Evolutionary conservation across 2,797 vertebrate genomes (phyloP).

Genomic region (Pangasius krempfi): DNA sequence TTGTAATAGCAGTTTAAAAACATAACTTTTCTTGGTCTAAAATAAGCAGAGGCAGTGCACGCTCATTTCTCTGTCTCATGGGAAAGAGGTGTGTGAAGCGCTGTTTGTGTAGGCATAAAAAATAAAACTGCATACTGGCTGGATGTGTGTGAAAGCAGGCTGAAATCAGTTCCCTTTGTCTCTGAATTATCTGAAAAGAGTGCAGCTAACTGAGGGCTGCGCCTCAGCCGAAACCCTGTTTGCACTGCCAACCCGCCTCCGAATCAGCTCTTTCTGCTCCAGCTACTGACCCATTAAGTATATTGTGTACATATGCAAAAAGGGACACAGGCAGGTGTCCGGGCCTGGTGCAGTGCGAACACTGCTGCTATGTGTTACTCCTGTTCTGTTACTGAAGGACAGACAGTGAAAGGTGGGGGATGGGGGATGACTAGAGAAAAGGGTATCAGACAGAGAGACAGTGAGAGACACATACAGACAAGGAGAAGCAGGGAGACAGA

Average conservation of each 20-base stretch:
- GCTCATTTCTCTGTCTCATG: slow-evolving; percentile 35
- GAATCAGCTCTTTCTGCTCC: slow-evolving; percentile 60
- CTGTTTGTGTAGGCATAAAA: slow-evolving; percentile 51
- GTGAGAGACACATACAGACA: slow-evolving; percentile 31
- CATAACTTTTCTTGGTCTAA: background rate
- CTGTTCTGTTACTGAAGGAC: slow-evolving; percentile 47
- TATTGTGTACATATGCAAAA: slow-evolving; percentile 70
- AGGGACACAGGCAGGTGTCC: slow-evolving; percentile 63
- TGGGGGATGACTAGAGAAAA: slow-evolving; percentile 24
- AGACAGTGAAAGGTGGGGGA: slow-evolving; percentile 38
- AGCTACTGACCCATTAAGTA: slow-evolving; percentile 68
- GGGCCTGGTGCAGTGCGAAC: slow-evolving; percentile 48
- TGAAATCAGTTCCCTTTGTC: slow-evolving; percentile 65
- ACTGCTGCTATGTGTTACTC: slow-evolving; percentile 59
- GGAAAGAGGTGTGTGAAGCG: slow-evolving; percentile 33
- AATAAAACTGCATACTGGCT: slow-evolving; percentile 54
- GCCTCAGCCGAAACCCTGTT: slow-evolving; percentile 51
- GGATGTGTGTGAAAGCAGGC: slow-evolving; percentile 56
- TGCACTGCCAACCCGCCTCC: slow-evolving; percentile 46
- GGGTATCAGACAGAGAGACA: slow-evolving; percentile 16
- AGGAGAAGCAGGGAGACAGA: slow-evolving; percentile 6
- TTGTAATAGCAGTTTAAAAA: slow-evolving; percentile 12
- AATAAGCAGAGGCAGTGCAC: slow-evolving; percentile 21
- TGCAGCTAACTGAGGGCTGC: slow-evolving; percentile 52
- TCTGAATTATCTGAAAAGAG: slow-evolving; percentile 63